phyloP scores from a whole-genome alignment of 2,113 vertebrate genomes.

The Tinamus guttatus region DNA sequence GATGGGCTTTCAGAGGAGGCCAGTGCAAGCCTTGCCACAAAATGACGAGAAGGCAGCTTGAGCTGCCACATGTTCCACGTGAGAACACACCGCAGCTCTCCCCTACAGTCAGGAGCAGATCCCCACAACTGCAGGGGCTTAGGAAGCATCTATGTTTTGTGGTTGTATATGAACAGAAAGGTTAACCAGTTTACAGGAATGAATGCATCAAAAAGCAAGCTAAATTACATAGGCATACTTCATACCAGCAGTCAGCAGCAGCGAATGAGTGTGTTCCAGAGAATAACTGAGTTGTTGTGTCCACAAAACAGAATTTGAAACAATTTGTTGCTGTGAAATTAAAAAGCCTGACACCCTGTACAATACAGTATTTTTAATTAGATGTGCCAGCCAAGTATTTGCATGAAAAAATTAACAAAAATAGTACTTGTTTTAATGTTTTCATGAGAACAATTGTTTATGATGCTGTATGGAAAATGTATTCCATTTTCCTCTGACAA shows the following conservation, averaged over 20 bases:
- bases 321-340: neutral
- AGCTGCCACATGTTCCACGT: neutral
- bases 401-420: neutral
- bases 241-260: neutral
- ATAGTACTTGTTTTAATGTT: neutral
- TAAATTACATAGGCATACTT: neutral
- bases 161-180: neutral
- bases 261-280: neutral
- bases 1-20: neutral
- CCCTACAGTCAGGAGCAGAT: neutral
- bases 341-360: neutral
- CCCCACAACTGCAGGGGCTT: neutral
- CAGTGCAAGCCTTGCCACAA: neutral
- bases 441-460: neutral
- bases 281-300: neutral
- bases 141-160: neutral
- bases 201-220: neutral
- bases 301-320: neutral
- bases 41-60: neutral
- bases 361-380: constrained; percentile 12
- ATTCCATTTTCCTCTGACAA: neutral
- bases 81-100: neutral
- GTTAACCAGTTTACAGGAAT: neutral
- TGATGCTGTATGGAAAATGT: neutral
- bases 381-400: neutral